Evolutionary conservation across 2,113 vertebrate species (phyloP).

Genomic region (Monarcha castaneiventris): DNA sequence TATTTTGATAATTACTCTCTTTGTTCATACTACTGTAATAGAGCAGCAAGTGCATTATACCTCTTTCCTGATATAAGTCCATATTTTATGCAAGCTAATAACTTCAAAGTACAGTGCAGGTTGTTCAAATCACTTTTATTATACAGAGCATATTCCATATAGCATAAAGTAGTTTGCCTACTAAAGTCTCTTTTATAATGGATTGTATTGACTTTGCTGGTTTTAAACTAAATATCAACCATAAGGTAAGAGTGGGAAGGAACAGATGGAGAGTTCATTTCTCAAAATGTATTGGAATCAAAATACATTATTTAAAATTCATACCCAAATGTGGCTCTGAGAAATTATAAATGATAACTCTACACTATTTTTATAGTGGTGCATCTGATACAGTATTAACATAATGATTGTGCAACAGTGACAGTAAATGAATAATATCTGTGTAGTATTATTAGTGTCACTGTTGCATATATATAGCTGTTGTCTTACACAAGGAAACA

Average conservation of each 20-base stretch:
- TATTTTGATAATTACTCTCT: slow-evolving; percentile 26
- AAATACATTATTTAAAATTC: slow-evolving; percentile 56
- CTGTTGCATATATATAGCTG: background rate
- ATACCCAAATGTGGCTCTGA: slow-evolving; percentile 19
- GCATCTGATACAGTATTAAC: background rate
- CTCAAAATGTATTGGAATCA: slow-evolving; percentile 42
- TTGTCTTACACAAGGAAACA: background rate
- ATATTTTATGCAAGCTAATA: slow-evolving; percentile 23
- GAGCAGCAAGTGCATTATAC: background rate
- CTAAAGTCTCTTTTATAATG: slow-evolving; percentile 44
- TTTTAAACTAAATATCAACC: slow-evolving; percentile 53
- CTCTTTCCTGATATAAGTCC: background rate
- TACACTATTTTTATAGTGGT: slow-evolving; percentile 9
- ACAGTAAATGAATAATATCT: background rate
- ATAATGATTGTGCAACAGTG: background rate
- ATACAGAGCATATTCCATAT: slow-evolving; percentile 13
- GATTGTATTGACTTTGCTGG: slow-evolving; percentile 39
- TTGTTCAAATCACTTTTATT: slow-evolving; percentile 33
- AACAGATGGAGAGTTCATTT: slow-evolving; percentile 59
- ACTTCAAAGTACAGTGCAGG: background rate
- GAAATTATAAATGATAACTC: slow-evolving; percentile 57
- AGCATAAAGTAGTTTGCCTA: slow-evolving; percentile 11
- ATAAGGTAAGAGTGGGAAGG: slow-evolving; percentile 64
- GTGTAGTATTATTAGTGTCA: background rate
- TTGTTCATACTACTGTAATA: background rate